Base-by-base conservation (phyloP, 2,113 vertebrate genomes). In the Pseudorasbora parva region DNA sequence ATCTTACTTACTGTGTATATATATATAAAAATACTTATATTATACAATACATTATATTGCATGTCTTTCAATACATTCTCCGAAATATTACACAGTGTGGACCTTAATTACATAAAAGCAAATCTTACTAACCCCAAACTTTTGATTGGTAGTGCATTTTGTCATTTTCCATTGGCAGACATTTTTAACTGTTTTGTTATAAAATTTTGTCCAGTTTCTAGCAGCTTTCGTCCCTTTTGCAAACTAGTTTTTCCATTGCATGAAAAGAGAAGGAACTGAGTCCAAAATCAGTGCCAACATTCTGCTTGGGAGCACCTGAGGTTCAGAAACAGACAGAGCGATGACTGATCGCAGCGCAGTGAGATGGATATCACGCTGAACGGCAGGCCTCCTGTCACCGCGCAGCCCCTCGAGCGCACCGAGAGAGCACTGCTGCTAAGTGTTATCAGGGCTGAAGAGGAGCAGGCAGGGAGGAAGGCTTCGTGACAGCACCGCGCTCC, bases 371-470 rank as follows among this genome's bases (percentile, higher is more conserved):
- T 80, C 25, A 7, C 43, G 8, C 45, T n/a, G 57, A 80, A 47
- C 25, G 78, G 60, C 78, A 66, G 78, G 43, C 25, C 78, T 80
- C 60, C 60, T 80, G 78, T 80, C 78, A 51, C 41, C 3, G 23
- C 4, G 47, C 72, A 51, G 25, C 15, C 30, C 74, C 37, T 54
- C 11, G 54, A 77, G 51, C 25, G 33, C 30, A 33, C 74, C 8
- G 30, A 59, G 64, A 68, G 66, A 75, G 47, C 72, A 30, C n/a
- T 4, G 30, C 54, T 37, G n/a, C 30, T 81, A 33, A 69, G 27
- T 81, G 79, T 69, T 41, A 81, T 69, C 79, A 41, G 79, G 47
- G 27, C 62, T 80, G 60, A 66, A 66, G 78, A 51, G 27, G 41
- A 78, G 57, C 41, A 78, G 76, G 37, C 76, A 59, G 21, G n/a